phyloP scores from a whole-genome alignment of 2,888 invertebrate genomes.

The Diogma glabrata region DNA sequence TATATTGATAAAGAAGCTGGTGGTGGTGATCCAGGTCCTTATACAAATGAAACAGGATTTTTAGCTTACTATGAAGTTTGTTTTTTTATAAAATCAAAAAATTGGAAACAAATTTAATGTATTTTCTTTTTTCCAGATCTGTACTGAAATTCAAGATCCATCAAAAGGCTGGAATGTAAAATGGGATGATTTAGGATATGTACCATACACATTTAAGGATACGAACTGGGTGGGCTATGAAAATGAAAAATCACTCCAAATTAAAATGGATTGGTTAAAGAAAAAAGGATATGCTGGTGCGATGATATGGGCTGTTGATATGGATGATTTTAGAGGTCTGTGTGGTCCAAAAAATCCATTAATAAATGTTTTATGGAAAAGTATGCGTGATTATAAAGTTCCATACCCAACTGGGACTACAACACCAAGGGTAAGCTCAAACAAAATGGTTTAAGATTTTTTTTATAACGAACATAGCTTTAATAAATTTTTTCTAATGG shows the following conservation, averaged over 20 bases:
- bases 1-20: slow-evolving; percentile 86
- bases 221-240: slow-evolving; percentile 90
- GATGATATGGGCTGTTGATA: slow-evolving; percentile 81
- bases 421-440: slow-evolving; percentile 49
- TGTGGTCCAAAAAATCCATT: slow-evolving; percentile 69
- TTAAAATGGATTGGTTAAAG: slow-evolving; percentile 84
- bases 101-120: slow-evolving; percentile 10
- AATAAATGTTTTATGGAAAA: slow-evolving; percentile 57
- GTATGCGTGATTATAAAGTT: slow-evolving; percentile 58
- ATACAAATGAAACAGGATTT: slow-evolving; percentile 78
- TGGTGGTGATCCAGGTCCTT: slow-evolving; percentile 74
- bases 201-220: slow-evolving; percentile 76
- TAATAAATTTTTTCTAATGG: too few relatives aligned
- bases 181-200: slow-evolving; percentile 73
- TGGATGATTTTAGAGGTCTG: slow-evolving; percentile 79
- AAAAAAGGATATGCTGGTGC: slow-evolving; percentile 73
- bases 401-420: slow-evolving; percentile 53
- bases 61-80: slow-evolving; percentile 64
- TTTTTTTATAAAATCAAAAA: slow-evolving; percentile 8
- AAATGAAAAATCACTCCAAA: slow-evolving; percentile 64
- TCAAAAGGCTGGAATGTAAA: slow-evolving; percentile 67
- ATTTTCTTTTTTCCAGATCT: slow-evolving; percentile 40
- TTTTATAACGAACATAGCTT: too few relatives aligned
- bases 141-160: slow-evolving; percentile 57
- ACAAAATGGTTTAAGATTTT: background rate